These are phyloP conservation scores for Festucalex cinctus DNA, from an alignment of 2,113 vertebrate species.

Conservation along the genomic window DNA sequence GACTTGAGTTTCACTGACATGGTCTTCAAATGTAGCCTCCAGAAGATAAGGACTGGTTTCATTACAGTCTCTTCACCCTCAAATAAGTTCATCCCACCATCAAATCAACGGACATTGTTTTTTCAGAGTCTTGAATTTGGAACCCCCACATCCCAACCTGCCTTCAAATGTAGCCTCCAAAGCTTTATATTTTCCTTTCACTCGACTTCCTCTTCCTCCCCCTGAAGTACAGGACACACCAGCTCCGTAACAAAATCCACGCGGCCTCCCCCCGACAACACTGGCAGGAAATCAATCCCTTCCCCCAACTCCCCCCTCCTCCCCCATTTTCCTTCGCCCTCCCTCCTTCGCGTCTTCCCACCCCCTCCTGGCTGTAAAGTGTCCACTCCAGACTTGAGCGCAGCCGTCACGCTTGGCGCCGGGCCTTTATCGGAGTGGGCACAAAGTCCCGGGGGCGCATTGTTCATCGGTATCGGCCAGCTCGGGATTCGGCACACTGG, in stretches of 20 bases:
- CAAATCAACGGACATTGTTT: too few relatives aligned
- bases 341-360: slow-evolving; percentile 36
- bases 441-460: slow-evolving; percentile 58
- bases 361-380: slow-evolving; percentile 54
- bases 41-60: too few relatives aligned
- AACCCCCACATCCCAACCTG: background rate
- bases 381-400: slow-evolving; percentile 49
- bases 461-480: slow-evolving; percentile 62
- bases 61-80: too few relatives aligned
- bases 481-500: slow-evolving; percentile 48
- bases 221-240: slow-evolving; percentile 44
- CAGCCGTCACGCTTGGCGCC: slow-evolving; percentile 48
- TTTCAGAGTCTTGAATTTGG: background rate
- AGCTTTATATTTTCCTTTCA: slow-evolving; percentile 18
- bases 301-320: slow-evolving; percentile 33
- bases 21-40: too few relatives aligned
- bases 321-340: slow-evolving; percentile 7
- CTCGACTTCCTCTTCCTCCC: slow-evolving; percentile 30
- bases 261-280: slow-evolving; percentile 34
- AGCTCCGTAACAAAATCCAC: slow-evolving; percentile 44
- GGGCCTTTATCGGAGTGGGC: slow-evolving; percentile 59
- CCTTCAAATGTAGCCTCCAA: background rate
- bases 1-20: too few relatives aligned
- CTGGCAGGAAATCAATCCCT: slow-evolving; percentile 68
- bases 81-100: too few relatives aligned